These are phyloP conservation scores for Philopotamus ludificatus DNA, from an alignment of 1,140 invertebrate species.

Conservation along the genomic window DNA sequence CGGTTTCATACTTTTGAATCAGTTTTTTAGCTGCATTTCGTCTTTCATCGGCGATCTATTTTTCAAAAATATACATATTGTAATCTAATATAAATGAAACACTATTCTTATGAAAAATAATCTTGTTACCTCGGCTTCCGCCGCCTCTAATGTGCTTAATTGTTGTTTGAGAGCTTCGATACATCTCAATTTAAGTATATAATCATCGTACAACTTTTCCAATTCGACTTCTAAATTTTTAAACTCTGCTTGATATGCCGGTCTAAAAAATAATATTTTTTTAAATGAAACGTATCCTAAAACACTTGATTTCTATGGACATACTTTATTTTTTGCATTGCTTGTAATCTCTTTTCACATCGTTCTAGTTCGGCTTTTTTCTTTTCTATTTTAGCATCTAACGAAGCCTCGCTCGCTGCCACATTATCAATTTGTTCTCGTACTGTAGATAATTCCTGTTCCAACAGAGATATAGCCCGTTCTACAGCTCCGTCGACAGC, in stretches of 20 bases:
- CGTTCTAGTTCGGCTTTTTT: constrained; percentile 85
- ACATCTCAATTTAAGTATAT: constrained; percentile 84
- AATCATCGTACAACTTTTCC: constrained; percentile 81
- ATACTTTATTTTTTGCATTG: constrained; percentile 89
- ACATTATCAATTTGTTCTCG: constrained; percentile 79
- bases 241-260: constrained; percentile 96
- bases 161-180: constrained; percentile 62
- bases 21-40: constrained; percentile 52
- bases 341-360: constrained; percentile 88
- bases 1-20: constrained; percentile 54
- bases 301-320: neutral
- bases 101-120: neutral
- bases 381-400: constrained; percentile 91
- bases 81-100: neutral
- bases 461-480: constrained; percentile 67
- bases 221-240: constrained; percentile 87
- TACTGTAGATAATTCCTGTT: constrained; percentile 70
- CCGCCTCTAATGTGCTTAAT: constrained; percentile 50
- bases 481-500: constrained; percentile 76
- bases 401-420: constrained; percentile 77
- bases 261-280: constrained; percentile 58
- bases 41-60: constrained; percentile 52
- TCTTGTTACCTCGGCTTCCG: constrained; percentile 49
- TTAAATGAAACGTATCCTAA: neutral
- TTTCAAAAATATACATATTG: constrained; percentile 15